Evolutionary conservation across 1,140 invertebrate species (phyloP).

Genomic region (Musca domestica): DNA sequence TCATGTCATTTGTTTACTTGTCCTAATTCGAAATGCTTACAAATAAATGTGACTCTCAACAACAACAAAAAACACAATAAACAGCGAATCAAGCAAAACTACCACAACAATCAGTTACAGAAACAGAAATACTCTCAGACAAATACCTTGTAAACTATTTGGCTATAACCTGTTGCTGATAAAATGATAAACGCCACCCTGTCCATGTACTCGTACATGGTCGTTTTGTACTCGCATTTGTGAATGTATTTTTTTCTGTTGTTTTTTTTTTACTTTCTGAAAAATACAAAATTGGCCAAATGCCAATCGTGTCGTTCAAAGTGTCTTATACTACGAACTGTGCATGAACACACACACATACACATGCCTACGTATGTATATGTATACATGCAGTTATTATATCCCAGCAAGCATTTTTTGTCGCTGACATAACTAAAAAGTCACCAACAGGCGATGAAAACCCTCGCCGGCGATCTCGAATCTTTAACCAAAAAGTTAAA

Average conservation of each 20-base stretch:
- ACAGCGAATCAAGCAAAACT: not conserved
- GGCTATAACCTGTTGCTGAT: constrained; percentile 14
- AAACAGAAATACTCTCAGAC: constrained; percentile 4
- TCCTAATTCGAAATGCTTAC: not conserved
- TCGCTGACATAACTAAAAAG: no score
- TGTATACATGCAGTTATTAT: no score
- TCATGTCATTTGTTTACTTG: not conserved
- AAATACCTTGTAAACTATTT: constrained; percentile 8
- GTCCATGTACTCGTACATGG: no score
- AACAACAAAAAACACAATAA: not conserved
- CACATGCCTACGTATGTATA: no score
- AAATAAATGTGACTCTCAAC: no score
- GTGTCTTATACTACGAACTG: no score
- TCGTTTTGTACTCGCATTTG: no score
- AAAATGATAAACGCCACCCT: constrained; percentile 9
- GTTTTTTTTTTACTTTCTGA: not conserved
- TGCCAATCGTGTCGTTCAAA: not conserved
- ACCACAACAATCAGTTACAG: constrained; percentile 1
- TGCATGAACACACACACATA: no score
- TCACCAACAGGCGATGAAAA: no score
- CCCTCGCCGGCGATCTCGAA: no score
- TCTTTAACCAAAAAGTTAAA: no score
- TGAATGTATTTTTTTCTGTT: not conserved
- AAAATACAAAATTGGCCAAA: constrained; percentile 2
- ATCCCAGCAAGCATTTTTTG: no score